phyloP scores from a whole-genome alignment of 2,797 vertebrate species.

The Podarcis lilfordi region DNA sequence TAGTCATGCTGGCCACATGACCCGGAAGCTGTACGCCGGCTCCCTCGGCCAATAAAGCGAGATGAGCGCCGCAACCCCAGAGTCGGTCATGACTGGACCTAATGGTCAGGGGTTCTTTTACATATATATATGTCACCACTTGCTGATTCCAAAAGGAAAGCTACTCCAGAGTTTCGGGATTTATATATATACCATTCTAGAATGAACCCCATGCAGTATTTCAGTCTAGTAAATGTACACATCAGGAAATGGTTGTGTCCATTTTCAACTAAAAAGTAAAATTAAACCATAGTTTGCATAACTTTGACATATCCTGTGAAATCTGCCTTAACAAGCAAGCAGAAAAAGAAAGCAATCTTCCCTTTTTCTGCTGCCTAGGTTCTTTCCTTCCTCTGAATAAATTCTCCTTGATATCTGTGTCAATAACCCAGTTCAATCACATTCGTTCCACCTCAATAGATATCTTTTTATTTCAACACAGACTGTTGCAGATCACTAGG shows the following conservation, averaged over 20 bases:
- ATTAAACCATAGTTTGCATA: rapidly evolving
- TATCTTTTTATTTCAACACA: slow-evolving; percentile 57
- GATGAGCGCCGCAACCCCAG: too few relatives aligned
- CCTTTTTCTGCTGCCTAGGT: slow-evolving; percentile 14
- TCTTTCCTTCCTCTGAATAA: slow-evolving; percentile 4
- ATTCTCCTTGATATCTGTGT: slow-evolving; percentile 46
- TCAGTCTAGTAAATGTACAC: not conserved
- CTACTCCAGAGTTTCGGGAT: not conserved
- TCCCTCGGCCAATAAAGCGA: too few relatives aligned
- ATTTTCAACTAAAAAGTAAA: not conserved
- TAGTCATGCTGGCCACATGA: too few relatives aligned
- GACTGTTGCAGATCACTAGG: slow-evolving; percentile 59
- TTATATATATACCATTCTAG: too few relatives aligned
- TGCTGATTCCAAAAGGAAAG: not conserved
- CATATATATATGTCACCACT: too few relatives aligned
- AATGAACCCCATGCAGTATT: not conserved
- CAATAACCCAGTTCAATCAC: slow-evolving; percentile 59
- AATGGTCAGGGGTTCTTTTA: too few relatives aligned
- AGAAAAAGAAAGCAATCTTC: not conserved
- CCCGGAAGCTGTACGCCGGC: too few relatives aligned
- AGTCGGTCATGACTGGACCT: too few relatives aligned
- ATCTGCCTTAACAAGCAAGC: not conserved
- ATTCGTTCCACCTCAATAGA: slow-evolving; percentile 59
- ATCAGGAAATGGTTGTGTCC: not conserved
- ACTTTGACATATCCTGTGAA: not conserved